These are phyloP conservation scores for Celastrina argiolus DNA, from an alignment of 2,888 invertebrate species.

Conservation along the genomic window DNA sequence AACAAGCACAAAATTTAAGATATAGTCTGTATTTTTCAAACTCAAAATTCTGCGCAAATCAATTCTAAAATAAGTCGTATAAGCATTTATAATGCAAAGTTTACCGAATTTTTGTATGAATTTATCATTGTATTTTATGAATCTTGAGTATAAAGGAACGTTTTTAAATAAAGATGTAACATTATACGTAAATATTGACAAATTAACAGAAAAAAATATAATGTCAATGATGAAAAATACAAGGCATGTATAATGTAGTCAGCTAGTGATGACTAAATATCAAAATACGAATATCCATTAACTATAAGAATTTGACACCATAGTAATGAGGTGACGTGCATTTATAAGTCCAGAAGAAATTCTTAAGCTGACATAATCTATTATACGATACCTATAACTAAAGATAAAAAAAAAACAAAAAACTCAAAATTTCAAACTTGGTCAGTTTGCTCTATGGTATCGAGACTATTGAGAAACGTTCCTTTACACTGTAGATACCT, in stretches of 20 bases:
- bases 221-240: neutral
- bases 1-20: neutral
- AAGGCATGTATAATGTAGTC: too few species aligned
- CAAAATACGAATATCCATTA: too few species aligned
- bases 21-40: conserved; percentile 31
- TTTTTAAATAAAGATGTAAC: neutral
- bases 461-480: conserved; percentile 24
- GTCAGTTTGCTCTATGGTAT: neutral
- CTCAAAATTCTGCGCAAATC: neutral
- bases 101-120: conserved; percentile 65
- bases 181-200: neutral
- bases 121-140: conserved; percentile 49
- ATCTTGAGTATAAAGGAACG: conserved; percentile 30
- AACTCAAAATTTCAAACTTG: too few species aligned
- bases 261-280: too few species aligned
- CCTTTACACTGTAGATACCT: conserved; percentile 29
- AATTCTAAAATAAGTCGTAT: conserved; percentile 24
- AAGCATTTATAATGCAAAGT: conserved; percentile 52
- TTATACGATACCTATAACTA: too few species aligned
- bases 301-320: too few species aligned
- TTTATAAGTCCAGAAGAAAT: too few species aligned
- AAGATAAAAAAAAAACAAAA: neutral
- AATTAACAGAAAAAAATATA: neutral
- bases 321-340: too few species aligned
- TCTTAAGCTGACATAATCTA: too few species aligned